A percentile compares a stretch with the other conserved stretches of the same genome.
Conservation (phyloP, 2,797 vertebrate genomes). For the Aphelocoma californica region DNA sequence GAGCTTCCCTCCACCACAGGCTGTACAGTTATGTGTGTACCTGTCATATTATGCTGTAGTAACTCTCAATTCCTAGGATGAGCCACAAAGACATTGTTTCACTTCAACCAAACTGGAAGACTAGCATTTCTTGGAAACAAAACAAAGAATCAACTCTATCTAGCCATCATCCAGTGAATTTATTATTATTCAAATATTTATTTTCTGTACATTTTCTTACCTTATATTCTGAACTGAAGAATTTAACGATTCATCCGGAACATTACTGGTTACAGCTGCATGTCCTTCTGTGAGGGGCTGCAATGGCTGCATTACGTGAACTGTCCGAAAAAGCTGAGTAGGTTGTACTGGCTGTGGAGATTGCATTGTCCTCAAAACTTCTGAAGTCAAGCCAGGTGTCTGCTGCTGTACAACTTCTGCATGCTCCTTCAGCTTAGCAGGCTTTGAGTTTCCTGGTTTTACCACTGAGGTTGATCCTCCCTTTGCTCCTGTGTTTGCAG, state of each 20-base stretch:
- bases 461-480: conserved; percentile 71
- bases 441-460: conserved; percentile 74
- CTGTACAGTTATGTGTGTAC: background rate
- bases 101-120: background rate
- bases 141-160: background rate
- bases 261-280: conserved; percentile 39
- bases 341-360: conserved; percentile 84
- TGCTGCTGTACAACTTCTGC: conserved; percentile 83
- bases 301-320: conserved; percentile 88
- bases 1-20: background rate
- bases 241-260: conserved; percentile 73
- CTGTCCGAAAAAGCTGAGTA: conserved; percentile 90
- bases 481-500: conserved; percentile 68
- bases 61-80: background rate
- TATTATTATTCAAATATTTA: background rate
- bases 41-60: rapidly evolving
- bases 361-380: conserved; percentile 89
- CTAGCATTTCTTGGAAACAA: background rate
- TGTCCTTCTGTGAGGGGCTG: conserved; percentile 76
- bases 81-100: background rate
- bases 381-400: conserved; percentile 84
- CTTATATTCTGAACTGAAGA: conserved; percentile 74
- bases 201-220: conserved; percentile 60
- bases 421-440: conserved; percentile 73
- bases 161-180: background rate